Percentiles rank a stretch among this genome's conserved stretches.
Evolutionary conservation across 1,140 invertebrate genomes (phyloP).

Genomic region (Acromyrmex charruanus): DNA sequence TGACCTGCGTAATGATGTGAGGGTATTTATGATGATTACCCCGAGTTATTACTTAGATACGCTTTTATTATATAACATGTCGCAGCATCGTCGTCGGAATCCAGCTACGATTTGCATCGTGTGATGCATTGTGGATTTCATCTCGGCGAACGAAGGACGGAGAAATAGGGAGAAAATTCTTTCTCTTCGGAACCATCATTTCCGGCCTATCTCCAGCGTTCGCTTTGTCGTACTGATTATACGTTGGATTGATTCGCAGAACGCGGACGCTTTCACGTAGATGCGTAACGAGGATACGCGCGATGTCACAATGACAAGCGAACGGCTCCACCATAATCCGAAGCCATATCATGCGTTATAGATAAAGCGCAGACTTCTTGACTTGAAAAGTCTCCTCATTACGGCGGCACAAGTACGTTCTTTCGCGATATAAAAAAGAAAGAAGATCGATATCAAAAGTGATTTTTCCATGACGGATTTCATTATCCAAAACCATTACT

Average conservation of each 20-base stretch:
- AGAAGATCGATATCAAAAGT: background rate
- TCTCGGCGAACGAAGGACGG: constrained; percentile 24
- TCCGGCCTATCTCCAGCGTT: constrained; percentile 63
- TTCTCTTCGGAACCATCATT: constrained; percentile 72
- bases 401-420: background rate
- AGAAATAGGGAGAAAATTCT: constrained; percentile 39
- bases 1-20: background rate
- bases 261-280: constrained; percentile 50
- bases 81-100: constrained; percentile 68
- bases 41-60: constrained; percentile 82
- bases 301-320: constrained; percentile 57
- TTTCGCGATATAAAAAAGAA: background rate
- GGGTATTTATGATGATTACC: constrained; percentile 81
- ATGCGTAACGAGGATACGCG: constrained; percentile 68
- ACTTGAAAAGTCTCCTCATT: constrained; percentile 27
- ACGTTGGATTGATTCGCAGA: constrained; percentile 70
- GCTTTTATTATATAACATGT: constrained; percentile 76
- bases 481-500: background rate
- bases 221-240: constrained; percentile 73
- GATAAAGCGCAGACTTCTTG: constrained; percentile 24
- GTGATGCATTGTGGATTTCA: constrained; percentile 35
- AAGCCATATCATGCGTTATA: constrained; percentile 34
- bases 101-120: constrained; percentile 68
- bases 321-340: constrained; percentile 21
- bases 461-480: background rate